Evolutionary conservation across 2,113 vertebrate genomes (phyloP).

Genomic region (Merops nubicus): DNA sequence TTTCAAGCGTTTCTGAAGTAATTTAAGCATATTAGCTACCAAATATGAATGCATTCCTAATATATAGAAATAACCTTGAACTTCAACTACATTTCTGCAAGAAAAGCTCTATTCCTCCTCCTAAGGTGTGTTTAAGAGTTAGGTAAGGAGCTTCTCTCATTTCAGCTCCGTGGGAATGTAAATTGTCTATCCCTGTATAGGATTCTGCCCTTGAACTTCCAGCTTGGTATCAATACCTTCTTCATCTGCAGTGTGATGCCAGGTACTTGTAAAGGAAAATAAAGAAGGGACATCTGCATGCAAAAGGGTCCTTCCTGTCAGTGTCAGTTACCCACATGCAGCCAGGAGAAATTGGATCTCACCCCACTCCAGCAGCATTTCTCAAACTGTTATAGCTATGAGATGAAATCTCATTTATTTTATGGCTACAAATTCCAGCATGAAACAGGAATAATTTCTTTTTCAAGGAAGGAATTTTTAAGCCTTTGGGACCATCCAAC

Average conservation of each 20-base stretch:
- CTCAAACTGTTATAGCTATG: background rate
- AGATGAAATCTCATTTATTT: slow-evolving; percentile 37
- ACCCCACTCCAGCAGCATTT: background rate
- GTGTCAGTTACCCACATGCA: background rate
- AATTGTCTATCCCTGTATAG: background rate
- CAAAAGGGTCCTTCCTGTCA: background rate
- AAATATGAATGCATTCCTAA: background rate
- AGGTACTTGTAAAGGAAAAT: too few species aligned
- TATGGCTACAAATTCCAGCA: background rate
- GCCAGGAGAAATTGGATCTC: background rate
- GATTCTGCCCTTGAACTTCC: background rate
- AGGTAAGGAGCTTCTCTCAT: background rate
- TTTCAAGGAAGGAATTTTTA: background rate
- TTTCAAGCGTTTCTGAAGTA: background rate
- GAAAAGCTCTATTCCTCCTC: background rate
- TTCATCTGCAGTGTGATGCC: background rate
- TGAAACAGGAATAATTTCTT: background rate
- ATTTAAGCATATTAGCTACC: background rate
- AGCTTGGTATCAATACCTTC: background rate
- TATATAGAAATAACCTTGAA: background rate
- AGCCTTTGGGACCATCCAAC: background rate
- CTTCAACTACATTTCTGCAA: background rate
- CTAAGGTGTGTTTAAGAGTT: background rate
- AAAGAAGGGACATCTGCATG: too few species aligned
- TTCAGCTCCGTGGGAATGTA: background rate